Base-by-base conservation (phyloP, 2,888 invertebrate species). In the Eilema depressum region DNA sequence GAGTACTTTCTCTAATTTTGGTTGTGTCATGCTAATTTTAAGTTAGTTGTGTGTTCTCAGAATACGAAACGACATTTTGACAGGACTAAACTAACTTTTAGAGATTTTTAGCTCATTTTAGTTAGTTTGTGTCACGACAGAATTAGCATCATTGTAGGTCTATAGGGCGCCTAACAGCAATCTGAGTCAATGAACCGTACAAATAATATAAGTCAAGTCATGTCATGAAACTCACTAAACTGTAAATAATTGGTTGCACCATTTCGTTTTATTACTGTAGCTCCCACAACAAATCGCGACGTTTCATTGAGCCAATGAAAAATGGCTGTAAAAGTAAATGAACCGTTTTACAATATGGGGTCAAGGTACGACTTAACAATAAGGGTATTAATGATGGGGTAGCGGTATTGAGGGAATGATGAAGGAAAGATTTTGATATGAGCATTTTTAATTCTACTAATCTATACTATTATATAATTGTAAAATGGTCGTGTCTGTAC, bases 391-490 rank as follows among this genome's bases (percentile, higher is more conserved):
- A 53, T 53, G 5, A 53, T 53, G 3, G 53, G 79, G 79, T 83
- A 82, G n/a, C 14, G 5, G 59, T 25, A 83, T 84, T 84, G 81
- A 72, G 75, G 23, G 63, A 66, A 75, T 73, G 79, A 87, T 86
- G 83, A 82, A 73, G 81, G 76, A 83, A 85, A 88, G 88, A 89
- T 89, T 85, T 80, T 75, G 75, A 73, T 63, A 65, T 80, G 80
- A 37, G n/a, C 37, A 11, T 37, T 37, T 37, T 14, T 37, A 33
- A n/a, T n/a, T n/a, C n/a, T n/a, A n/a, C n/a, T n/a, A n/a, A n/a
- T n/a, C n/a, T n/a, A n/a, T n/a, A n/a, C n/a, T n/a, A n/a, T n/a
- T n/a, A n/a, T n/a, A n/a, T n/a, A n/a, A n/a, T n/a, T n/a, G n/a
- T n/a, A n/a, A n/a, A n/a, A n/a, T n/a, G n/a, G n/a, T n/a, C n/a